A percentile compares a stretch with the other conserved stretches of the same genome.
Evolutionary conservation across 2,888 invertebrate genomes (phyloP).

Genomic region (Ashinkailepas kermadecensis): DNA sequence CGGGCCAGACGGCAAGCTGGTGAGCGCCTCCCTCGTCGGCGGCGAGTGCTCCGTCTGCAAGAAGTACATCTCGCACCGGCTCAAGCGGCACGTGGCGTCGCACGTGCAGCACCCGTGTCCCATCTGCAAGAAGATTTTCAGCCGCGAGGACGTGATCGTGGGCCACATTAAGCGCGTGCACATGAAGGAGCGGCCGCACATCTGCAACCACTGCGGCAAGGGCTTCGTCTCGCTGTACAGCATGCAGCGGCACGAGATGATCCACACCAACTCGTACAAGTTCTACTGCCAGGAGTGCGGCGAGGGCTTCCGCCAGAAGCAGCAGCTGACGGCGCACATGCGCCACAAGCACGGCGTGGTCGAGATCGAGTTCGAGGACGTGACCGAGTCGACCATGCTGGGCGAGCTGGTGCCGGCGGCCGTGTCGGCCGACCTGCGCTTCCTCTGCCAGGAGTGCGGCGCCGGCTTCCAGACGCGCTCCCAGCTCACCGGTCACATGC

Average conservation of each 20-base stretch:
- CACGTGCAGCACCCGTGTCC: conserved; percentile 7
- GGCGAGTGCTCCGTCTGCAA: background rate
- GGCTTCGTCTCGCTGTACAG: conserved; percentile 15
- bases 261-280: conserved; percentile 7
- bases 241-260: conserved; percentile 18
- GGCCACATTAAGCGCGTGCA: conserved; percentile 16
- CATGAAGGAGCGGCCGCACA: background rate
- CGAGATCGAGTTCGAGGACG: conserved; percentile 8
- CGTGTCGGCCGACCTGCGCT: background rate
- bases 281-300: conserved; percentile 17
- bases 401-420: background rate
- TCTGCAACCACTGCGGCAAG: conserved; percentile 18
- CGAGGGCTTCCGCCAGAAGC: conserved; percentile 19
- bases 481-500: background rate
- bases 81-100: conserved; percentile 2
- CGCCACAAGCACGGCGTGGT: conserved; percentile 2
- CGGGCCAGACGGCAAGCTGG: background rate
- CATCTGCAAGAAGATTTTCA: conserved; percentile 13
- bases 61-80: background rate
- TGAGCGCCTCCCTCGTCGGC: conserved; percentile 2
- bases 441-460: conserved; percentile 18
- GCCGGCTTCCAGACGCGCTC: conserved; percentile 1
- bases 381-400: background rate
- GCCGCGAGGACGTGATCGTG: conserved; percentile 11
- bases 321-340: conserved; percentile 17